phyloP scores from a whole-genome alignment of 92 coral and sea anemone genomes.

The Palythoa grandiflora region DNA sequence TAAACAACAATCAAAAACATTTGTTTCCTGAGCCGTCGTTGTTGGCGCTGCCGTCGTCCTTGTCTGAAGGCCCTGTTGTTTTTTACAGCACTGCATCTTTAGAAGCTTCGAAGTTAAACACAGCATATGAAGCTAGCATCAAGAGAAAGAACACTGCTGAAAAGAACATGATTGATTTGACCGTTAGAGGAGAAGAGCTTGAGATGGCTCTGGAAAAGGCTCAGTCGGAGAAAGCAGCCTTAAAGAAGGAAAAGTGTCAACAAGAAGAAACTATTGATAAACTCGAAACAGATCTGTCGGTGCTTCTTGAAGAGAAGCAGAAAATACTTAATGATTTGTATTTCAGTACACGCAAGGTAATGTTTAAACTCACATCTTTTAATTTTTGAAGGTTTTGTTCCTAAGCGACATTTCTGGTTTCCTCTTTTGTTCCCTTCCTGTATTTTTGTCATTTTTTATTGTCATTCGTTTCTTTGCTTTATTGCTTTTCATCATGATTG shows the following conservation, averaged over 20 bases:
- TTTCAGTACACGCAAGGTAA: constrained; percentile 79
- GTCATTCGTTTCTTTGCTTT: not conserved
- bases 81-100: constrained; percentile 60
- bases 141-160: constrained; percentile 74
- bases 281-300: constrained; percentile 69
- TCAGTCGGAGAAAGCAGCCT: constrained; percentile 75
- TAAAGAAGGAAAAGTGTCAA: constrained; percentile 65
- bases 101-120: constrained; percentile 73
- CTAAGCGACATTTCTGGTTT: not conserved
- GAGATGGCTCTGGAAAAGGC: constrained; percentile 68
- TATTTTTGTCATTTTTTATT: not conserved
- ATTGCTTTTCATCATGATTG: not conserved
- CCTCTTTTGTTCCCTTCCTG: not conserved
- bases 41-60: too few species aligned
- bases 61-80: not conserved
- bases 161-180: constrained; percentile 72
- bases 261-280: constrained; percentile 73
- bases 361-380: not conserved
- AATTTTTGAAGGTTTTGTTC: too few species aligned
- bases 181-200: constrained; percentile 73
- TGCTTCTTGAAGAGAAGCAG: constrained; percentile 74
- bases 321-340: constrained; percentile 78
- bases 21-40: too few species aligned
- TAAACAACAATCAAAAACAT: too few species aligned
- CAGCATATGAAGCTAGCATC: constrained; percentile 67